A percentile compares a stretch with the other conserved stretches of the same genome.
Evolutionary conservation across 2,113 vertebrate genomes (phyloP).

Genomic region (Albula goreensis): DNA sequence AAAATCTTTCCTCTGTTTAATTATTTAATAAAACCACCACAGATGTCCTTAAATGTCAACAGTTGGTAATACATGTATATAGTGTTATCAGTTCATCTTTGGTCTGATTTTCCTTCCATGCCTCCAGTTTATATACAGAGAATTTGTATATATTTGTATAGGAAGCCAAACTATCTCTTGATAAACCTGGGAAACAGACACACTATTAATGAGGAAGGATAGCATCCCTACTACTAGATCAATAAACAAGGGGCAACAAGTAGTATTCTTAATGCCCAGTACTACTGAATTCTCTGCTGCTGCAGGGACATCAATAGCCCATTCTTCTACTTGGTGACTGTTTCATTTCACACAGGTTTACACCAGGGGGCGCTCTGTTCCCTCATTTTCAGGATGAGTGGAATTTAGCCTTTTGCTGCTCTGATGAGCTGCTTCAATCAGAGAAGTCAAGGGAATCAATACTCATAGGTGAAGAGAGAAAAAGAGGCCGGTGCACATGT

Average conservation of each 20-base stretch:
- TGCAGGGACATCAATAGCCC: not conserved
- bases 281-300: not conserved
- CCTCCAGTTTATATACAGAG: not conserved
- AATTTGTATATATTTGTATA: no score
- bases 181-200: not conserved
- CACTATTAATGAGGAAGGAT: not conserved
- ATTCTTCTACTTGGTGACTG: not conserved
- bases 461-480: no score
- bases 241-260: no score
- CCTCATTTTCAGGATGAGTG: not conserved
- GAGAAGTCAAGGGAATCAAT: no score
- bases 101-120: not conserved
- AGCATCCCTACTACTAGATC: not conserved
- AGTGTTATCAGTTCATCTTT: not conserved
- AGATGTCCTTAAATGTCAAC: not conserved
- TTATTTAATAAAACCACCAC: not conserved
- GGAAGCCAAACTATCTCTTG: not conserved
- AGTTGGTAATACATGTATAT: not conserved
- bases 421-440: not conserved
- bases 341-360: not conserved
- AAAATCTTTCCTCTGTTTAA: not conserved
- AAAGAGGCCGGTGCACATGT: no score
- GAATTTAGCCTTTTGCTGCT: not conserved
- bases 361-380: conserved; percentile 12
- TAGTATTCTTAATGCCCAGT: not conserved